Evolutionary conservation across 2,113 vertebrate genomes (phyloP).

Genomic region (Prochilodus magdalenae): DNA sequence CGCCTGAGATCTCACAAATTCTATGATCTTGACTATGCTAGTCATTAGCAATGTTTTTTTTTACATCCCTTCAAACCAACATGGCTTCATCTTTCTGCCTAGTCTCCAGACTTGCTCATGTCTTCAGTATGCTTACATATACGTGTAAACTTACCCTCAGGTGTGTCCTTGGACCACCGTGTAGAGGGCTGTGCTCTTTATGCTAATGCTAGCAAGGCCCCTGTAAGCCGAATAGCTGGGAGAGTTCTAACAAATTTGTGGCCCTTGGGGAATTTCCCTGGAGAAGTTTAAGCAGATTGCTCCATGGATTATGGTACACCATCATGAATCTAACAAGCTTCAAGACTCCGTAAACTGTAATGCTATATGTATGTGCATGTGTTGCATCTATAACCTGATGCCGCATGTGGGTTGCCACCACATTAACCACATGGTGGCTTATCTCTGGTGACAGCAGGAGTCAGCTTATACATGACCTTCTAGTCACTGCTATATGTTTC

Average conservation of each 20-base stretch:
- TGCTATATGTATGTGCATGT: not conserved
- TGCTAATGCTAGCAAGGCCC: conserved; percentile 1
- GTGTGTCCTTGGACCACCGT: conserved; percentile 9
- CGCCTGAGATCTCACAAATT: not conserved
- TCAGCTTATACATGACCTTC: conserved; percentile 46
- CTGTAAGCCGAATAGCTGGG: not conserved
- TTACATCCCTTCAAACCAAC: conserved; percentile 44
- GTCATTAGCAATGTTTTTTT: not conserved
- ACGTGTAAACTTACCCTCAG: conserved; percentile 12
- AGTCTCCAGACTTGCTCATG: not conserved
- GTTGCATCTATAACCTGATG: not conserved
- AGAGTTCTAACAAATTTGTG: not conserved
- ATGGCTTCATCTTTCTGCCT: conserved; percentile 2
- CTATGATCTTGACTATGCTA: not conserved
- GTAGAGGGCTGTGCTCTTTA: conserved; percentile 7
- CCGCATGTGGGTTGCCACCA: not conserved
- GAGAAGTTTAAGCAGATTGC: not conserved
- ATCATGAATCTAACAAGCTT: not conserved
- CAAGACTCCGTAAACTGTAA: not conserved
- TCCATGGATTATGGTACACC: too few relatives aligned
- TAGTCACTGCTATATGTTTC: conserved; percentile 18
- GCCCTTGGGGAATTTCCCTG: not conserved
- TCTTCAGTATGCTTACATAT: not conserved
- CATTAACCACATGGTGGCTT: conserved; percentile 29
- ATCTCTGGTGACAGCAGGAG: conserved; percentile 39